Percentiles rank a stretch among this genome's conserved stretches.
These are phyloP conservation scores for Pristionchus arcanus DNA, from an alignment of 2,888 invertebrate species.

Conservation along the genomic window DNA sequence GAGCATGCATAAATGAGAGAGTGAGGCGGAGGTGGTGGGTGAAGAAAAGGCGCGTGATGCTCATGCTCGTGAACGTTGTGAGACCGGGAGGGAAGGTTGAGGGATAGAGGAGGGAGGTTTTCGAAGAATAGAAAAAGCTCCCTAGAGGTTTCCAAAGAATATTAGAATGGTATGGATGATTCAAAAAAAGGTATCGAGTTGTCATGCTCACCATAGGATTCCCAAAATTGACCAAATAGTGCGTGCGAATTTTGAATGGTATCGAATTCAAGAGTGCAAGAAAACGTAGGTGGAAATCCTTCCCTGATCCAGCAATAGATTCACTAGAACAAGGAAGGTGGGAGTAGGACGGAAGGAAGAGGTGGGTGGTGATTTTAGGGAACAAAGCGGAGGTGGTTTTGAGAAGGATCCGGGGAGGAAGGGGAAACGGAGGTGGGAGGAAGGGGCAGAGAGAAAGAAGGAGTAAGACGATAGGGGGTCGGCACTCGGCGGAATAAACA, in stretches of 20 bases:
- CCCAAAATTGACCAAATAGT: no score
- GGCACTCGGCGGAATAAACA: not conserved
- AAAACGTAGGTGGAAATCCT: not conserved
- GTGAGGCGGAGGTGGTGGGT: not conserved
- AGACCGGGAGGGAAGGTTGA: no score
- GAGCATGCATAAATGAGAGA: not conserved
- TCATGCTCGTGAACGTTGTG: not conserved
- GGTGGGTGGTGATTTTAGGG: not conserved
- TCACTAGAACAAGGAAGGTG: not conserved
- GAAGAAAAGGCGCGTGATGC: not conserved
- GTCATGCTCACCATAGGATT: no score
- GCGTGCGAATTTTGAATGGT: no score
- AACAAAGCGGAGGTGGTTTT: constrained; percentile 19
- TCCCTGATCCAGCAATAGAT: not conserved
- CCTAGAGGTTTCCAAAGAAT: no score
- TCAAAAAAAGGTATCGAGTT: no score
- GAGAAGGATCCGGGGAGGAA: not conserved
- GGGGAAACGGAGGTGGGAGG: constrained; percentile 10
- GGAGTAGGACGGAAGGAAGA: not conserved
- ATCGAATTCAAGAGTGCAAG: not conserved
- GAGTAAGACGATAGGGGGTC: constrained; percentile 43
- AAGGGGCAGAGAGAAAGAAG: not conserved
- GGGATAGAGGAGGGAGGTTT: no score
- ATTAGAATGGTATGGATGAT: no score
- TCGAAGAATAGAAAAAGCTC: no score